Percentiles rank a stretch among this genome's conserved stretches.
Conservation (phyloP, 2,888 invertebrate genomes). For the Byasa hedistus region DNA sequence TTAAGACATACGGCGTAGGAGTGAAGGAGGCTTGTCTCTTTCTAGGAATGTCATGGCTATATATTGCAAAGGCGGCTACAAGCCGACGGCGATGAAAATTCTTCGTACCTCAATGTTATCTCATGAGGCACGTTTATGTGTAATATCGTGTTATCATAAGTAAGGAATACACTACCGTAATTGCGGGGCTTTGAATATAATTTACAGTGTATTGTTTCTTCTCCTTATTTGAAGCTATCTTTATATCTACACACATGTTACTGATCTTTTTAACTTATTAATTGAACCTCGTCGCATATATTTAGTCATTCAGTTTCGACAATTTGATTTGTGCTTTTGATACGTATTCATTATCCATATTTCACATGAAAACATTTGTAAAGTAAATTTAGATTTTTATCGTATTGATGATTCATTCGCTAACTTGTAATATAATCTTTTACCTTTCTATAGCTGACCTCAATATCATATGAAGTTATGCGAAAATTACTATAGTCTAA, state of each 20-base stretch:
- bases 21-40: constrained; percentile 60
- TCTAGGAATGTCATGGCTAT: constrained; percentile 67
- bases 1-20: constrained; percentile 56
- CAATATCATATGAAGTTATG: too few relatives aligned
- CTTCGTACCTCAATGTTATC: constrained; percentile 76
- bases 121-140: constrained; percentile 71
- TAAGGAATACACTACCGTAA: constrained; percentile 45
- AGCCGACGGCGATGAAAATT: constrained; percentile 74
- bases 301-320: too few relatives aligned
- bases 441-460: too few relatives aligned
- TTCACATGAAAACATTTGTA: too few relatives aligned
- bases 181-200: constrained; percentile 14
- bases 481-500: too few relatives aligned
- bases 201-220: constrained; percentile 5
- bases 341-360: too few relatives aligned
- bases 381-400: too few relatives aligned
- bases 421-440: too few relatives aligned
- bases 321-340: too few relatives aligned
- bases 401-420: too few relatives aligned
- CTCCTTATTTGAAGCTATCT: not conserved
- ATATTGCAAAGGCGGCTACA: constrained; percentile 72
- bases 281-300: not conserved
- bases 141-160: constrained; percentile 68
- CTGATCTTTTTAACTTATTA: not conserved
- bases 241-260: not conserved